These are phyloP conservation scores for Orchesella flavescens DNA, from an alignment of 2,888 invertebrate genomes.

Conservation along the genomic window DNA sequence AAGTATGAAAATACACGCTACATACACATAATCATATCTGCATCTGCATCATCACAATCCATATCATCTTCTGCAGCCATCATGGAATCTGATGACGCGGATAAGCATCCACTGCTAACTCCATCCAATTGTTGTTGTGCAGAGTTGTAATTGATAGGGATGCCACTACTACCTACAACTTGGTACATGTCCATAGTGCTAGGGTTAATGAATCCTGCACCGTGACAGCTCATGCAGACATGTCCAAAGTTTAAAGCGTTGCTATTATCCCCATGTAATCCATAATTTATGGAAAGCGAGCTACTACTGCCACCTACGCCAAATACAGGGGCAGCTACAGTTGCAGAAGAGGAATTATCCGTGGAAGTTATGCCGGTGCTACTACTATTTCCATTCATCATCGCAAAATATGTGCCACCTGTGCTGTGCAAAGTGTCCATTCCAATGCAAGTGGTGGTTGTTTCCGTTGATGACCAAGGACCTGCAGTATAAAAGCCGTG, in stretches of 20 bases:
- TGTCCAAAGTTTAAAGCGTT: not conserved
- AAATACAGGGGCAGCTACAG: too few relatives aligned
- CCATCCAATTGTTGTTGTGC: not conserved
- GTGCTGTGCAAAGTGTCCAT: not conserved
- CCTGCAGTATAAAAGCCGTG: conserved; percentile 58
- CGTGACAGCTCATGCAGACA: conserved; percentile 17
- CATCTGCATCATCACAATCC: conserved; percentile 11
- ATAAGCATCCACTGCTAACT: not conserved
- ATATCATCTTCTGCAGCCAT: not conserved
- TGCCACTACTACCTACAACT: too few relatives aligned
- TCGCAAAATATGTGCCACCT: not conserved
- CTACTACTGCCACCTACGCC: not conserved
- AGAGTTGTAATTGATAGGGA: not conserved
- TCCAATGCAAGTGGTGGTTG: conserved; percentile 1
- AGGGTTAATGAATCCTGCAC: conserved; percentile 15
- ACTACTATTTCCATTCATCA: conserved; percentile 11
- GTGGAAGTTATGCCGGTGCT: not conserved
- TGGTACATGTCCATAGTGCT: not conserved
- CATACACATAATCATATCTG: conserved; percentile 33
- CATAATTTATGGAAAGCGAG: not conserved
- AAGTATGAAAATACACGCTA: not conserved
- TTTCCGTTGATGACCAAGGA: conserved; percentile 32
- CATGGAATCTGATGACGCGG: conserved; percentile 4
- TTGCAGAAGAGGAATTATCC: not conserved
- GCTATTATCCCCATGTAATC: conserved; percentile 12